These are phyloP conservation scores for Acromyrmex echinatior DNA, from an alignment of 1,140 invertebrate species.

Conservation along the genomic window DNA sequence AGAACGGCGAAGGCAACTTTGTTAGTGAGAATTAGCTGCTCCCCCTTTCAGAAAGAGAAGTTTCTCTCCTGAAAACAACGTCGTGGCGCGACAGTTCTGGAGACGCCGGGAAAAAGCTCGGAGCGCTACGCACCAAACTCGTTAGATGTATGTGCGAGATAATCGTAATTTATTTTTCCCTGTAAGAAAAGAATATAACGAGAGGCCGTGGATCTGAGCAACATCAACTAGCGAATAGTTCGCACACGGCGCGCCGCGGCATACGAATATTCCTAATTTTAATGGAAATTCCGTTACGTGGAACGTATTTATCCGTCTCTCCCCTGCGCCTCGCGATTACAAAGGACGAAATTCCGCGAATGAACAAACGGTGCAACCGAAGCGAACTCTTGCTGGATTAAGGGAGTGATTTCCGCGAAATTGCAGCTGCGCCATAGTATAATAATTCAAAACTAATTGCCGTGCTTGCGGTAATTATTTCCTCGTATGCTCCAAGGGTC, in stretches of 20 bases:
- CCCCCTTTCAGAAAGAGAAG: conserved; percentile 16
- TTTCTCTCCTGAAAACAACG: conserved; percentile 47
- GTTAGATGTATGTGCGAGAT: conserved; percentile 22
- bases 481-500: conserved; percentile 44
- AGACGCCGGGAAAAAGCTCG: not conserved
- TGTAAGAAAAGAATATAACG: not conserved
- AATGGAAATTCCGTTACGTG: conserved; percentile 33
- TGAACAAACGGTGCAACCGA: conserved; percentile 51
- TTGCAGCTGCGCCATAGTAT: conserved; percentile 52
- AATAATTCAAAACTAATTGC: conserved; percentile 72
- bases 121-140: not conserved
- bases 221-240: not conserved
- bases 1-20: conserved; percentile 31
- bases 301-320: conserved; percentile 22
- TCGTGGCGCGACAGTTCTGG: conserved; percentile 42
- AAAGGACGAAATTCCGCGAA: conserved; percentile 55
- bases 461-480: conserved; percentile 58
- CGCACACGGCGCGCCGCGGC: not conserved
- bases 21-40: conserved; percentile 48
- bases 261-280: conserved; percentile 42
- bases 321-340: not conserved
- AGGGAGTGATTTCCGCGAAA: conserved; percentile 63
- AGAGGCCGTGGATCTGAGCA: not conserved
- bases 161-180: conserved; percentile 32
- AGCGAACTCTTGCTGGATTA: conserved; percentile 65